A percentile compares a stretch with the other conserved stretches of the same genome.
Conservation (phyloP, 2,888 invertebrate species). For the Noctua pronuba region DNA sequence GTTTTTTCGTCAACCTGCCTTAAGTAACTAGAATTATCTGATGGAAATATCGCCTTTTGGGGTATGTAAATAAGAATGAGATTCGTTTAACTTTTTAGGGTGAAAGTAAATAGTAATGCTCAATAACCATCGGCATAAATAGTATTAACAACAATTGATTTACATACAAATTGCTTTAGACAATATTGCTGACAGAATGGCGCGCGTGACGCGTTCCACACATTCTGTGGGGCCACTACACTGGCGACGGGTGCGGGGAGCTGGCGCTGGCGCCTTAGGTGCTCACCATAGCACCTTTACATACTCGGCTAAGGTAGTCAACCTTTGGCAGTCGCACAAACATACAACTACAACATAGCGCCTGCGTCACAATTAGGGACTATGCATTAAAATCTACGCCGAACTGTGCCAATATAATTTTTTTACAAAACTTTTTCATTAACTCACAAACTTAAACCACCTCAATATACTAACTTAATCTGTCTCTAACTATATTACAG, state of each 20-base stretch:
- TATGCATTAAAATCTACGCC: neutral
- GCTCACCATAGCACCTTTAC: neutral
- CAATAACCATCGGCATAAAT: slow-evolving; percentile 90
- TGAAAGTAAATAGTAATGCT: slow-evolving; percentile 87
- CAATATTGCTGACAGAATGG: slow-evolving; percentile 90
- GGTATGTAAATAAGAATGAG: slow-evolving; percentile 65
- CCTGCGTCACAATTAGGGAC: neutral
- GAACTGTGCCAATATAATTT: neutral
- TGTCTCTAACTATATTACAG: neutral
- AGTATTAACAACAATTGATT: slow-evolving; percentile 91
- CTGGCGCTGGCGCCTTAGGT: neutral
- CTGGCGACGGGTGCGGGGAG: slow-evolving; percentile 48
- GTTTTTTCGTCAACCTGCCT: slow-evolving; percentile 79
- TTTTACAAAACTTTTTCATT: neutral
- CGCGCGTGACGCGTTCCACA: slow-evolving; percentile 87
- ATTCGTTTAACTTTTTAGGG: slow-evolving; percentile 72
- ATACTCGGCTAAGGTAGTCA: no score
- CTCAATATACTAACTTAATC: no score
- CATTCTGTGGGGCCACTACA: slow-evolving; percentile 74
- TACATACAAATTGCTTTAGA: slow-evolving; percentile 91
- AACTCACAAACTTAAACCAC: neutral
- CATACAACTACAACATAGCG: neutral
- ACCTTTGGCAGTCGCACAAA: no score
- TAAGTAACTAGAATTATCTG: slow-evolving; percentile 64
- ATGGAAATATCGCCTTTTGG: slow-evolving; percentile 67